Evolutionary conservation across 1,140 invertebrate species (phyloP), one percentile per base, ranked within the genome.

Genomic region (Achatina immaculata): DNA sequence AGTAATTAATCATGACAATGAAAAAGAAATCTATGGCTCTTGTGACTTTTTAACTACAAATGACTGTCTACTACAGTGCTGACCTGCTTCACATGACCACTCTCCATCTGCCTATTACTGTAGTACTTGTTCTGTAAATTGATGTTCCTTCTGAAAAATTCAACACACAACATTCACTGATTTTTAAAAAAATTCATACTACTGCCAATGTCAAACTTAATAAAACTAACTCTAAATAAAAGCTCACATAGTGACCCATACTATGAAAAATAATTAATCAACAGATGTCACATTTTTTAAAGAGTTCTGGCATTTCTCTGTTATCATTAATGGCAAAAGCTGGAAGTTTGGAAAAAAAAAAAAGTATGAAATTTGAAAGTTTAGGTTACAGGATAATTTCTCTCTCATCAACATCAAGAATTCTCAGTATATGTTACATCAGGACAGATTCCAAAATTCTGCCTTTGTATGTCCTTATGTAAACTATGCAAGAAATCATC

Each of bases 71-170:
- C 36, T 36, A 28, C n/a, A 14, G n/a, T 16, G 16, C n/a, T 73
- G 16, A 84, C 83, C 81, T 84, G 79, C 80, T 84, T 87, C 19
- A 87, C 71, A 65, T 83, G 81, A 31, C 86, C 86, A 42, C 79
- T 74, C 51, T 87, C 87, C 85, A 89, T 88, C 31, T 88, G 83
- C 45, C 84, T 81, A n/a, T 82, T 79, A 77, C 82, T 82, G 72
- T 89, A 88, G 38, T 83, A 81, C 42, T 87, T 85, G 24, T 81
- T 82, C 34, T 88, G 86, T 4, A 89, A 81, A 69, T 86, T 85
- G 6, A 89, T 84, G 45, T 89, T 89, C 42, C 85, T 84, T 78
- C 88, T 88, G 81, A 42, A 82, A 82, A 42, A 31, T 38, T 38
- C 82, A 24, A 71, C 42, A 72, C 83, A 34, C 31, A 36, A 72